Conservation (phyloP, 2,888 invertebrate genomes). For the Oscheius sp. region DNA sequence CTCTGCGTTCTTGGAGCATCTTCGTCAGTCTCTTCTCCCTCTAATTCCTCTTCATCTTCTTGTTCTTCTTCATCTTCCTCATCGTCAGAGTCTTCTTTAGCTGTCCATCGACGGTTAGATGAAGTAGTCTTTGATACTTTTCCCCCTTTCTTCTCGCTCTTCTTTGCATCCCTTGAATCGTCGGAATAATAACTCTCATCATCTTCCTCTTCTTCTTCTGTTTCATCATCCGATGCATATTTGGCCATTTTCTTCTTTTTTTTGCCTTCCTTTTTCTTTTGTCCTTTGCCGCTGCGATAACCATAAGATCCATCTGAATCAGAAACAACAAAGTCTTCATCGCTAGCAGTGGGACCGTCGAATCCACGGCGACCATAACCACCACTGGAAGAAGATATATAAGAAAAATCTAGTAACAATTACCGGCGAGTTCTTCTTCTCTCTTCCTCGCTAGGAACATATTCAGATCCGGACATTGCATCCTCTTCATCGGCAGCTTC, state of each 20-base stretch:
- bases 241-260: slow-evolving; percentile 24
- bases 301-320: slow-evolving; percentile 35
- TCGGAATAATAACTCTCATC: slow-evolving; percentile 36
- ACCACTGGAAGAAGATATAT: background rate
- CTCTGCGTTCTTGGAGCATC: slow-evolving; percentile 31
- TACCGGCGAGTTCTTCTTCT: slow-evolving; percentile 29
- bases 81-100: slow-evolving; percentile 21
- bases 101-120: background rate
- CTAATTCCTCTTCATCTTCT: slow-evolving; percentile 20
- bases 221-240: slow-evolving; percentile 15
- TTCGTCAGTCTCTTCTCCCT: slow-evolving; percentile 21
- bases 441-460: slow-evolving; percentile 41
- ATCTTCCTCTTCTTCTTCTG: slow-evolving; percentile 19
- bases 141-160: slow-evolving; percentile 11
- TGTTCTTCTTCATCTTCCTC: slow-evolving; percentile 29
- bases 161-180: slow-evolving; percentile 28
- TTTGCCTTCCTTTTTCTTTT: slow-evolving; percentile 18
- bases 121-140: background rate
- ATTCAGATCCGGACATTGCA: slow-evolving; percentile 37
- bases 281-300: slow-evolving; percentile 27
- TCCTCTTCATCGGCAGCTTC: slow-evolving; percentile 38
- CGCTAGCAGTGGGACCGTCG: slow-evolving; percentile 24
- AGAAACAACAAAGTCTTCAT: slow-evolving; percentile 35
- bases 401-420: background rate
- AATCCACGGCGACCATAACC: slow-evolving; percentile 6